These are phyloP conservation scores for Thysanoteuthis rhombus DNA, from an alignment of 2,888 invertebrate species.

Conservation along the genomic window DNA sequence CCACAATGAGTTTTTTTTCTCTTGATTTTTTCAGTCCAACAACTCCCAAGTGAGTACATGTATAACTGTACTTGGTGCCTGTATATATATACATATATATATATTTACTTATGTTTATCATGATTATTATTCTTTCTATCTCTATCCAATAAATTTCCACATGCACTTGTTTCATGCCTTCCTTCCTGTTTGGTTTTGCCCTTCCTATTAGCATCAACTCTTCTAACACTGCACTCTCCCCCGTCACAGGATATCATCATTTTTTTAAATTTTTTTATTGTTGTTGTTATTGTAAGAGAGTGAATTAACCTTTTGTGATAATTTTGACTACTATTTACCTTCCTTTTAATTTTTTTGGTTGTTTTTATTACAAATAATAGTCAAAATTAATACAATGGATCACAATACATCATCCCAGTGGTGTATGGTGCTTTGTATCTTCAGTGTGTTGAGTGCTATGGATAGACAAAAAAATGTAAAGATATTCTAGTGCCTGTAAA, in stretches of 20 bases:
- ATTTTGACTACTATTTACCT: no score
- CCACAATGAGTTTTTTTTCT: not conserved
- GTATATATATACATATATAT: no score
- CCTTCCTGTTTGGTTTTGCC: not conserved
- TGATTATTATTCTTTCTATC: not conserved
- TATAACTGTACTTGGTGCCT: constrained; percentile 15
- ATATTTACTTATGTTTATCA: not conserved
- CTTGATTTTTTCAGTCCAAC: constrained; percentile 28
- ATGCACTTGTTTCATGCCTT: not conserved
- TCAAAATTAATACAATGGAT: no score
- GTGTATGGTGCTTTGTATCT: no score
- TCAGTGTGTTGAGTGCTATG: no score
- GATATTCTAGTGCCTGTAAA: no score
- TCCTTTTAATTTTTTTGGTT: no score
- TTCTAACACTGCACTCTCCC: not conserved
- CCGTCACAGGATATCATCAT: not conserved
- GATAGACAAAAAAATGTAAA: no score
- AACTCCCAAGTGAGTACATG: constrained; percentile 28
- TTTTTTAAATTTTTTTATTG: not conserved
- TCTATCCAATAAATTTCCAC: not conserved
- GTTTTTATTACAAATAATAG: no score
- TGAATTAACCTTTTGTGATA: no score
- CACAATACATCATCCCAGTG: no score
- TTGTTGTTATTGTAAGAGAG: not conserved
- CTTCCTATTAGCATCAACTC: not conserved